Evolutionary conservation across 2,797 vertebrate genomes (phyloP).

Genomic region (Myotis planiceps): DNA sequence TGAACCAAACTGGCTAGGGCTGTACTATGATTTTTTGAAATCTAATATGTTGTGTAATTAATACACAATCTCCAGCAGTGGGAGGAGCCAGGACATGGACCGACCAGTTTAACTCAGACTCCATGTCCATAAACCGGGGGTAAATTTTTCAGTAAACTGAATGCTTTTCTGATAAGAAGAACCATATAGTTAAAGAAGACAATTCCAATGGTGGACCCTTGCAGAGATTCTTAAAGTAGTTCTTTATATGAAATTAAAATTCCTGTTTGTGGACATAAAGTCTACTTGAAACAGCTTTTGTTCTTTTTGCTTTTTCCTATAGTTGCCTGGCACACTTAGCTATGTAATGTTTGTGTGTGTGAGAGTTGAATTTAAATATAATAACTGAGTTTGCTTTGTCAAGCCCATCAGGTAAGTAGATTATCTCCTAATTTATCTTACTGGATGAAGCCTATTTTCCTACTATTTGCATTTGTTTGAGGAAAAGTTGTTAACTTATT

Average conservation of each 20-base stretch:
- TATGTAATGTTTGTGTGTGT: neutral
- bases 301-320: neutral
- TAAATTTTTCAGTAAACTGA: neutral
- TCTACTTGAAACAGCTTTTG: neutral
- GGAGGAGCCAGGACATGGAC: neutral
- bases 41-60: neutral
- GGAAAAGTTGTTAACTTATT: neutral
- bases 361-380: neutral
- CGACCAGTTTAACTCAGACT: neutral
- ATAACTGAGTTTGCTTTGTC: neutral
- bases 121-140: neutral
- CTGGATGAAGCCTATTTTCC: neutral
- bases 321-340: neutral
- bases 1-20: too few species aligned
- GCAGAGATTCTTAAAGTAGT: neutral
- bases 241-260: neutral
- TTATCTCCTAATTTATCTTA: neutral
- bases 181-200: neutral
- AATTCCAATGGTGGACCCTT: neutral
- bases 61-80: neutral
- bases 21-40: neutral
- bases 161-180: neutral
- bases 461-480: neutral
- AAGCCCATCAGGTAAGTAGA: neutral
- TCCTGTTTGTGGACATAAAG: neutral